These are phyloP conservation scores for Threskiornis aethiopicus DNA, from an alignment of 2,797 vertebrate species.

Conservation along the genomic window DNA sequence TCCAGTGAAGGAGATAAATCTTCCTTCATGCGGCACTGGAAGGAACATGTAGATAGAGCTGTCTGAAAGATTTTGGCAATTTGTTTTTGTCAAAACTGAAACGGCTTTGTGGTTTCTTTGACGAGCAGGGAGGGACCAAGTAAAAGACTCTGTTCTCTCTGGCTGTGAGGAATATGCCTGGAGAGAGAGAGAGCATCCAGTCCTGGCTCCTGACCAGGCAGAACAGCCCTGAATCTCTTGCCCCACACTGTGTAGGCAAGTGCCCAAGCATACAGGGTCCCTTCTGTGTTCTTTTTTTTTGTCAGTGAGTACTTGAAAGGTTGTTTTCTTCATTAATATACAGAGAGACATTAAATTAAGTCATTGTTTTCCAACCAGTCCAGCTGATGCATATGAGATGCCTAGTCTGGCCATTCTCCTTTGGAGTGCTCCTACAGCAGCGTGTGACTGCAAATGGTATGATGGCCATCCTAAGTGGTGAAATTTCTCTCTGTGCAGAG, in stretches of 20 bases:
- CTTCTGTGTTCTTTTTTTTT: neutral
- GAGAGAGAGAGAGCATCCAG: neutral
- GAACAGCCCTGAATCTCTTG: neutral
- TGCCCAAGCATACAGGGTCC: neutral
- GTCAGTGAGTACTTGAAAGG: neutral
- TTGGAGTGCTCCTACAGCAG: neutral
- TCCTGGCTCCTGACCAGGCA: fast-evolving
- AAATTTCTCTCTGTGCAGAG: neutral
- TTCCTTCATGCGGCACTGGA: neutral
- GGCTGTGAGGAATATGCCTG: neutral
- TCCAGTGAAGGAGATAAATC: neutral
- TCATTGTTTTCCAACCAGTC: neutral
- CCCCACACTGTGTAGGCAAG: neutral
- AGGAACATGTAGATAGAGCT: neutral
- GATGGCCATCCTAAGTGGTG: neutral
- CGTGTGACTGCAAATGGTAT: fast-evolving
- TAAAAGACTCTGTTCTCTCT: neutral
- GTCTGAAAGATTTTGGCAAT: neutral
- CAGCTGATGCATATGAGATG: neutral
- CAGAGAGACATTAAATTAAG: neutral
- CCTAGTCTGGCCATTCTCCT: neutral
- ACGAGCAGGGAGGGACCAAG: neutral
- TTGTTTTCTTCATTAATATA: neutral
- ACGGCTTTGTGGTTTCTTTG: neutral
- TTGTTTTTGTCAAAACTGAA: neutral